Evolutionary conservation across 2,113 vertebrate species (phyloP), one percentile per base, ranked within the genome.

Genomic region (Spheniscus mendiculus): DNA sequence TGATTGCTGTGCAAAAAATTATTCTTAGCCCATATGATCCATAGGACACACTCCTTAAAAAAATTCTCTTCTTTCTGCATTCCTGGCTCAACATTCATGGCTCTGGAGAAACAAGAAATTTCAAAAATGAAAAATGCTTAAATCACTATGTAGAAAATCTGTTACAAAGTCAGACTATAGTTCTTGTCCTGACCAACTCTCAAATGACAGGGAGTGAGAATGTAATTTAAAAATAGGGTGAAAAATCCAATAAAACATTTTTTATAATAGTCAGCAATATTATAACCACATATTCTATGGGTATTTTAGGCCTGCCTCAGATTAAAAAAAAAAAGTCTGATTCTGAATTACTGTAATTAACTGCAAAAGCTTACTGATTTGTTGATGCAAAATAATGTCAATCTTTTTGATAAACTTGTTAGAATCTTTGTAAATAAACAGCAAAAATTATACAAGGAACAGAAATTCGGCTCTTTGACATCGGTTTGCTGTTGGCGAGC

Each of bases 341-440:
- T 94, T 96, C 69, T 96, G 93, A 97, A 98, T 97, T 97, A 97
- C 89, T 98, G 97, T 97, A 98, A 98, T 98, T 98, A 98, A 95
- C 95, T 95, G 90, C 78, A 96, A 97, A 98, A 96, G 96, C 96
- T 65, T 95, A 78, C 90, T 93, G 66, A 96, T 97, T 97, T 97
- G 96, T 97, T 97, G 92, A 94, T 81, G 82, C 50, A 89, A 97
- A 95, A 97, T 94, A 98, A 92, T 95, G 93, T 97, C 97, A 98
- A 96, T 97, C 83, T 94, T 93, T 97, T 91, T 74, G 78, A 97
- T 92, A 97, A 97, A 95, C 93, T 98, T 96, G 81, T 94, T 97
- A 88, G 52, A 93, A 94, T 96, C 84, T 91, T 72, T 63, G 90
- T 78, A 98, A 98, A 97, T 70, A 98, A 96, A 95, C 38, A 77